Conservation (phyloP, 2,888 invertebrate species). For the Chesias legatella region DNA sequence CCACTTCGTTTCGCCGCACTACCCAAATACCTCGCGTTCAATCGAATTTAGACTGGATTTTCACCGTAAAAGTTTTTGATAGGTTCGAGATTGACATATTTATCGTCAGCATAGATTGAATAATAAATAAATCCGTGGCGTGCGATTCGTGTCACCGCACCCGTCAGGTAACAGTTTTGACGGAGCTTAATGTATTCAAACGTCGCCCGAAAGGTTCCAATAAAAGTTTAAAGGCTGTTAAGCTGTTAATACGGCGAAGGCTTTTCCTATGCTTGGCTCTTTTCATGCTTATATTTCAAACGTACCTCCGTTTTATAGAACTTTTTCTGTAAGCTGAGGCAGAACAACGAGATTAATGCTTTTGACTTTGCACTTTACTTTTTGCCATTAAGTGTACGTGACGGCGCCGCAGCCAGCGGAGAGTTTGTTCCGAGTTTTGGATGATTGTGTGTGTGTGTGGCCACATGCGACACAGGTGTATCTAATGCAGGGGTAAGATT, state of each 20-base stretch:
- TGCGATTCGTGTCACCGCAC: slow-evolving; percentile 18
- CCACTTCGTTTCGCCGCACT: slow-evolving; percentile 8
- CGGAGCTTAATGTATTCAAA: slow-evolving; percentile 5
- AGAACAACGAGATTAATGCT: too few species aligned
- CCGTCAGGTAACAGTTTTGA: slow-evolving; percentile 6
- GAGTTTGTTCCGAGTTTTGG: too few species aligned
- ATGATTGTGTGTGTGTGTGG: too few species aligned
- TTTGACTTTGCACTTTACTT: too few species aligned
- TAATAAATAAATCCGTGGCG: slow-evolving; percentile 19
- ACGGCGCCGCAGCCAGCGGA: too few species aligned
- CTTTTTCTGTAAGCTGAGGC: too few species aligned
- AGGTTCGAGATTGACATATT: slow-evolving; percentile 15
- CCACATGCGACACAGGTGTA: too few species aligned
- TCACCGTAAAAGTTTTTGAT: slow-evolving; percentile 17
- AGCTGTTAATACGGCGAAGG: neutral
- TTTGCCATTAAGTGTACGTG: too few species aligned
- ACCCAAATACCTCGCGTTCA: slow-evolving; percentile 5
- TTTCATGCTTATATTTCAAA: too few species aligned
- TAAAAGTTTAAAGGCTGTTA: slow-evolving; percentile 9
- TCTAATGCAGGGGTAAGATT: too few species aligned
- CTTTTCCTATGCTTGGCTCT: too few species aligned
- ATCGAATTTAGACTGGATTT: slow-evolving; percentile 12
- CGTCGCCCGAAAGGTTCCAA: neutral
- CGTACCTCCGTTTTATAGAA: too few species aligned
- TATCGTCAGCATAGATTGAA: slow-evolving; percentile 20